These are phyloP conservation scores for Oligia latruncula DNA, from an alignment of 2,888 invertebrate species.

Conservation along the genomic window DNA sequence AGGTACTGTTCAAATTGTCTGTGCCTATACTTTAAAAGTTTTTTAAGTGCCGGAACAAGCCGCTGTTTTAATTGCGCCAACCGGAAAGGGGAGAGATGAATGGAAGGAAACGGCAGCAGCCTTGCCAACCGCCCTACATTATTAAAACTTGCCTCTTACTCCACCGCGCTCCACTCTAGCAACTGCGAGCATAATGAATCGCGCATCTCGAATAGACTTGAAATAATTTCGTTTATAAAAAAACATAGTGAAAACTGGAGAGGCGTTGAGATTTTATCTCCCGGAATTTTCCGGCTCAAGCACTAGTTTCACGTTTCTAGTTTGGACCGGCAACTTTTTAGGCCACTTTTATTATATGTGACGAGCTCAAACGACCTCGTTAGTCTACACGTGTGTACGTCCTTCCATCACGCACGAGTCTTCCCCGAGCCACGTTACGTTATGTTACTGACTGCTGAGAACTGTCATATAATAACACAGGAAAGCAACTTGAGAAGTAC, in stretches of 20 bases:
- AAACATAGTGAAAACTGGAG: conserved; percentile 67
- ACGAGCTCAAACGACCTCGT: conserved; percentile 69
- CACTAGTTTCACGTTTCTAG: conserved; percentile 64
- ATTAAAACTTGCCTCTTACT: conserved; percentile 89
- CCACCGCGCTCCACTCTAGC: conserved; percentile 80
- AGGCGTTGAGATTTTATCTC: conserved; percentile 66
- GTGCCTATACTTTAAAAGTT: conserved; percentile 87
- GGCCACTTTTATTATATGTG: conserved; percentile 68
- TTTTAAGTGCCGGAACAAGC: conserved; percentile 89
- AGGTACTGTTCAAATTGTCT: conserved; percentile 83
- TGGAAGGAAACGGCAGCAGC: conserved; percentile 87
- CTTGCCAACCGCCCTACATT: conserved; percentile 89
- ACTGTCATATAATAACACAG: conserved; percentile 30
- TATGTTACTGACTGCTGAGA: conserved; percentile 27
- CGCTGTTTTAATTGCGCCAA: conserved; percentile 89
- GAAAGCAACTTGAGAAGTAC: conserved; percentile 27
- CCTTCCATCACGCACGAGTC: conserved; percentile 61
- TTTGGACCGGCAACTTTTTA: conserved; percentile 65
- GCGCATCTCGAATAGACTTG: conserved; percentile 82
- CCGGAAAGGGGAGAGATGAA: conserved; percentile 89
- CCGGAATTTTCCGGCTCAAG: conserved; percentile 61
- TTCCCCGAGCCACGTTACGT: conserved; percentile 36
- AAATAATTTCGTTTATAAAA: conserved; percentile 77
- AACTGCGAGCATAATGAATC: conserved; percentile 84
- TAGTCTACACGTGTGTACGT: conserved; percentile 65